Conservation (phyloP, 2,113 vertebrate genomes). For the Heterotilapia buettikoferi region DNA sequence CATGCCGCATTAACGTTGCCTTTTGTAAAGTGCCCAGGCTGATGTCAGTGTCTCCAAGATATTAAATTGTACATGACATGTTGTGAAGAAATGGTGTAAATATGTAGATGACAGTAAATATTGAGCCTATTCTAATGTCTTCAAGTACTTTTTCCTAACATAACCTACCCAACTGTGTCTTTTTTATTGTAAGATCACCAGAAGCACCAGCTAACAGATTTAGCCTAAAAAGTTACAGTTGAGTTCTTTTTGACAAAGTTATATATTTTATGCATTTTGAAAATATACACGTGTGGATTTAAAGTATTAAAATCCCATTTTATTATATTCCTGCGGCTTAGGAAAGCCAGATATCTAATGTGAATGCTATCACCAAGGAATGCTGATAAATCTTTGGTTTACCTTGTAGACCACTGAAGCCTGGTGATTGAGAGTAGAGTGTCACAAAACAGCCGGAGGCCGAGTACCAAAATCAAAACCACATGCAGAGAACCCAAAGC, state of each 20-base stretch:
- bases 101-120: background rate
- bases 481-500: too few species aligned
- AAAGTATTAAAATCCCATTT: background rate
- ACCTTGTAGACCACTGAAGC: background rate
- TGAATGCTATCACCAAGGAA: background rate
- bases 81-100: background rate
- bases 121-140: background rate
- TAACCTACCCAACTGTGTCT: background rate
- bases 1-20: background rate
- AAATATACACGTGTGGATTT: background rate
- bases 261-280: background rate
- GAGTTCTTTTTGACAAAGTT: background rate
- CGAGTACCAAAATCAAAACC: too few species aligned
- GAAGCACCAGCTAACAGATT: background rate
- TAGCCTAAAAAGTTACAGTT: background rate
- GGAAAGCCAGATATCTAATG: background rate
- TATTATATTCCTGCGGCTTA: background rate
- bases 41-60: background rate
- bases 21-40: background rate
- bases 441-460: too few species aligned
- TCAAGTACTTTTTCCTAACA: background rate
- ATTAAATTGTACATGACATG: background rate
- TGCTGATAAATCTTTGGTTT: background rate
- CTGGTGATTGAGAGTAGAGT: background rate
- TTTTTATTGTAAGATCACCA: rapidly evolving